These are phyloP conservation scores for Drosophila willistoni DNA, from an alignment of 1,140 invertebrate species.

Conservation along the genomic window DNA sequence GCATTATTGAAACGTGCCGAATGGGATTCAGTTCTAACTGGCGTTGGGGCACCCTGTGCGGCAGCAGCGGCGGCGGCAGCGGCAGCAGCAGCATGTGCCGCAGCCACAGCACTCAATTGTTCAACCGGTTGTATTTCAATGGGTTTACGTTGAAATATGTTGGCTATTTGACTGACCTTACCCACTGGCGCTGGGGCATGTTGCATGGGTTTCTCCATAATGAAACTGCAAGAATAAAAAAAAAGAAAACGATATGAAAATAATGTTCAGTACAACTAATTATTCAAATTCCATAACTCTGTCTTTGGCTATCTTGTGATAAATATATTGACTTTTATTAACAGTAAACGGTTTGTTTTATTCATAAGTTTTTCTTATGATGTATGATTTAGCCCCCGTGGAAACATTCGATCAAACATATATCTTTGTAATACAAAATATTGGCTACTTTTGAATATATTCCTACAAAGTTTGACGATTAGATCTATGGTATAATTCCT, in stretches of 20 bases:
- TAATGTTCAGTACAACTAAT: neutral
- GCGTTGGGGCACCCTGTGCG: slow-evolving; percentile 83
- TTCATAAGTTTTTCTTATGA: no score
- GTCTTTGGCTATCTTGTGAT: no score
- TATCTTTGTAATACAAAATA: no score
- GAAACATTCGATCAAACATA: no score
- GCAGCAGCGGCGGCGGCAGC: slow-evolving; percentile 55
- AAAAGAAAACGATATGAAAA: neutral
- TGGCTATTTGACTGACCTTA: slow-evolving; percentile 95
- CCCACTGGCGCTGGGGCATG: slow-evolving; percentile 85
- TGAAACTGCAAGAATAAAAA: slow-evolving; percentile 42
- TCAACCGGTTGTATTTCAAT: slow-evolving; percentile 80
- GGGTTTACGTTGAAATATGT: slow-evolving; percentile 91
- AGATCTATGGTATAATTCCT: no score
- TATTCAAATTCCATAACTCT: neutral
- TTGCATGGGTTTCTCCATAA: slow-evolving; percentile 89
- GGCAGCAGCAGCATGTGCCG: slow-evolving; percentile 72
- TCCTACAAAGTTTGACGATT: no score
- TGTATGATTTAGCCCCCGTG: no score
- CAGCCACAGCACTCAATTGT: slow-evolving; percentile 75
- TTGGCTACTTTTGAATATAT: no score
- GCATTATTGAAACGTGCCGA: slow-evolving; percentile 96
- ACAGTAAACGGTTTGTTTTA: no score
- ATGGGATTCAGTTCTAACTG: slow-evolving; percentile 94
- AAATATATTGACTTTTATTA: no score